phyloP scores from a whole-genome alignment of 1,140 invertebrate genomes.

The Drosophila grimshawi region DNA sequence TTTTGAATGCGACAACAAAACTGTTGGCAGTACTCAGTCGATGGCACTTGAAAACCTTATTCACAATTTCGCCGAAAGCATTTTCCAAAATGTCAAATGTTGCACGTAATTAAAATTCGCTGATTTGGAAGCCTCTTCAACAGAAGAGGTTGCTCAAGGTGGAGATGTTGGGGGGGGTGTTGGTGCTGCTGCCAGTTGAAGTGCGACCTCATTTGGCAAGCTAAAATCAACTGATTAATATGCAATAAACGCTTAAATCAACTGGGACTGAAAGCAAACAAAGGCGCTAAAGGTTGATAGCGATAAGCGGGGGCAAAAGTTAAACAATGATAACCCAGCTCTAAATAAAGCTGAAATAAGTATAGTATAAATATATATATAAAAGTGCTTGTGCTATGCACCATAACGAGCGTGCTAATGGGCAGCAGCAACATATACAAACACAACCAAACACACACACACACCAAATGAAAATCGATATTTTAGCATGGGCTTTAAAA shows the following conservation, averaged over 20 bases:
- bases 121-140: conserved; percentile 65
- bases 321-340: conserved; percentile 43
- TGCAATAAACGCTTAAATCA: conserved; percentile 36
- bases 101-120: conserved; percentile 79
- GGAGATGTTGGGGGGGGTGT: conserved; percentile 8
- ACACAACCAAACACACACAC: conserved; percentile 2
- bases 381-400: conserved; percentile 21
- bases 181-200: conserved; percentile 30
- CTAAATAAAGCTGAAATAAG: conserved; percentile 30
- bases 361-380: conserved; percentile 17
- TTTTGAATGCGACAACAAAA: conserved; percentile 23
- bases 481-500: conserved; percentile 52
- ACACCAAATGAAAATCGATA: conserved; percentile 43
- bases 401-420: conserved; percentile 59
- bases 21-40: conserved; percentile 3
- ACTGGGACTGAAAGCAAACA: conserved; percentile 45
- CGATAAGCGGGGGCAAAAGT: conserved; percentile 46
- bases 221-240: conserved; percentile 59
- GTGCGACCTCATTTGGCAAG: conserved; percentile 23
- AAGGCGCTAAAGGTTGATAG: conserved; percentile 35
- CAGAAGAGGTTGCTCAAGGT: neutral
- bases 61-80: conserved; percentile 32
- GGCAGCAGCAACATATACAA: conserved; percentile 8
- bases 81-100: conserved; percentile 71
- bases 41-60: conserved; percentile 26